Conservation (phyloP, 2,888 invertebrate genomes). For the Phymatocera aterrima region DNA sequence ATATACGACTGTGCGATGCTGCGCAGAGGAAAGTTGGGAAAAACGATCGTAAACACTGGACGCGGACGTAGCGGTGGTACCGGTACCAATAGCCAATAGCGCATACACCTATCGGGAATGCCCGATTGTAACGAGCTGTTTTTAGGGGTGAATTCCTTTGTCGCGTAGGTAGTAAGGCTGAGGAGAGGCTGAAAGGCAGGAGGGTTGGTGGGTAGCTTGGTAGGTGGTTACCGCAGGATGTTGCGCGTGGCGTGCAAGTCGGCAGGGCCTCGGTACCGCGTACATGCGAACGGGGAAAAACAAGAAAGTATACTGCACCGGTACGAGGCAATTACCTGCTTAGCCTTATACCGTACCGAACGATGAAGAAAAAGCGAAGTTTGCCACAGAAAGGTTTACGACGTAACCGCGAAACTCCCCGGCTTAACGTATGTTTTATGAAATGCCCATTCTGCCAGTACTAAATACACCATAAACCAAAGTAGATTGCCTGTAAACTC, state of each 20-base stretch:
- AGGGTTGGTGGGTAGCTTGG: too few species aligned
- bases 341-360: conserved; percentile 52
- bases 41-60: conserved; percentile 31
- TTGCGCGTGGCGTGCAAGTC: neutral
- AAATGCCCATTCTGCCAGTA: conserved; percentile 62
- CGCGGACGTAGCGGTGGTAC: neutral
- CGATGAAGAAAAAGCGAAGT: conserved; percentile 24
- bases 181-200: too few species aligned
- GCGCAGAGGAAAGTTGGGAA: neutral
- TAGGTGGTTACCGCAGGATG: conserved; percentile 28
- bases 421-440: conserved; percentile 61
- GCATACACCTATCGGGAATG: neutral
- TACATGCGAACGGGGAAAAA: neutral
- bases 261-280: neutral
- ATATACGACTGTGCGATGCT: neutral
- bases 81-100: neutral
- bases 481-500: conserved; percentile 63
- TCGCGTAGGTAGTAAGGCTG: too few species aligned
- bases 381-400: conserved; percentile 49
- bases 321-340: conserved; percentile 52
- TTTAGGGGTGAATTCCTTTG: conserved; percentile 26
- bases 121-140: conserved; percentile 21
- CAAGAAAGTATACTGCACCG: neutral
- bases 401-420: conserved; percentile 47
- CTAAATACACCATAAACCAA: conserved; percentile 66